Evolutionary conservation across 2,113 vertebrate genomes (phyloP).

Genomic region (Misgurnus mizolepis): DNA sequence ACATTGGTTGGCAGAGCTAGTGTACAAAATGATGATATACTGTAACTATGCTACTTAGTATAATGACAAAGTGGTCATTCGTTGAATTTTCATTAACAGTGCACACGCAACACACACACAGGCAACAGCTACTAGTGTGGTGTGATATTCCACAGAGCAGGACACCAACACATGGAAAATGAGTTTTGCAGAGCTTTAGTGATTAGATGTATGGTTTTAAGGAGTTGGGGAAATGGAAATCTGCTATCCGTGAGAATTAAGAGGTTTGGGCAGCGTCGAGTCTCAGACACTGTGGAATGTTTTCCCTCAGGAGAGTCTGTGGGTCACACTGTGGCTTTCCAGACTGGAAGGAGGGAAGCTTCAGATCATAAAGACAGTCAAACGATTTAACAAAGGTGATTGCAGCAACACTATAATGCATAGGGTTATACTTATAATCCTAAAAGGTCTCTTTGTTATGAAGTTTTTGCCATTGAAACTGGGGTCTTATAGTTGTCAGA

Average conservation of each 20-base stretch:
- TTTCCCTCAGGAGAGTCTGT: slow-evolving; percentile 25
- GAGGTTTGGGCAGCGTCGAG: slow-evolving; percentile 30
- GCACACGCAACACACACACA: slow-evolving; percentile 1
- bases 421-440: background rate
- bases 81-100: background rate
- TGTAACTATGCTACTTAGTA: background rate
- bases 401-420: background rate
- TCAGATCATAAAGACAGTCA: background rate
- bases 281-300: slow-evolving; percentile 36
- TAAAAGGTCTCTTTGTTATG: background rate
- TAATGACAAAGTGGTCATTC: background rate
- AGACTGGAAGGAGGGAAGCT: slow-evolving; percentile 25
- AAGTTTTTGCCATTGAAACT: background rate
- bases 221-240: slow-evolving; percentile 50
- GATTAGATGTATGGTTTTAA: slow-evolving; percentile 52
- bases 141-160: slow-evolving; percentile 49
- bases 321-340: slow-evolving; percentile 25
- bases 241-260: slow-evolving; percentile 50
- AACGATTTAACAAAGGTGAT: background rate
- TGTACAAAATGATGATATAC: background rate
- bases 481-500: no score
- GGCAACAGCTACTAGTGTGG: slow-evolving; percentile 8
- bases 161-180: slow-evolving; percentile 46
- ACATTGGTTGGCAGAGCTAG: no score
- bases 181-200: slow-evolving; percentile 60